Percentiles rank a stretch among this genome's conserved stretches.
phyloP scores from a whole-genome alignment of 2,888 invertebrate genomes.

The Schizotus pectinicornis region DNA sequence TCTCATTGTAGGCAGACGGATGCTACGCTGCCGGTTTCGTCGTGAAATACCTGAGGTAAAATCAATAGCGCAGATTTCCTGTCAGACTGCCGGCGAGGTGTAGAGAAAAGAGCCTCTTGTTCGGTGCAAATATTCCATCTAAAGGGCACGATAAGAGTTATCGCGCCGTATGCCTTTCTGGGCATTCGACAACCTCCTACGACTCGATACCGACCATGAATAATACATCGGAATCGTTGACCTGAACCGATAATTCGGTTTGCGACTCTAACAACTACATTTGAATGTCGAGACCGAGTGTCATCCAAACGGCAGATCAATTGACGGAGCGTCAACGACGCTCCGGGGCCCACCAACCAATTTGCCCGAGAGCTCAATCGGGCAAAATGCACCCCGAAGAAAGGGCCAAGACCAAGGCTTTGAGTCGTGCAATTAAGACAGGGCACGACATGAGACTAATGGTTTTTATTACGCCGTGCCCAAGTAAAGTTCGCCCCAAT shows the following conservation, averaged over 20 bases:
- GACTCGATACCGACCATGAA: conserved; percentile 6
- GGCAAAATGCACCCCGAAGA: no score
- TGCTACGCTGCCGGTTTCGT: conserved; percentile 22
- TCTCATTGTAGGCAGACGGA: conserved; percentile 22
- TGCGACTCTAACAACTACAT: background rate
- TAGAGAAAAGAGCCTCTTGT: conserved; percentile 14
- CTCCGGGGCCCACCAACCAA: background rate
- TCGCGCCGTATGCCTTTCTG: background rate
- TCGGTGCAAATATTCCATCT: conserved; percentile 14
- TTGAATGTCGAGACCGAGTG: background rate
- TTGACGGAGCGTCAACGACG: background rate
- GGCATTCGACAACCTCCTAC: conserved; percentile 1
- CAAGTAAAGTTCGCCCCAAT: no score
- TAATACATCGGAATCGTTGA: conserved; percentile 12
- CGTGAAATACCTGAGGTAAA: conserved; percentile 28
- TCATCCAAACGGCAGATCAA: no score
- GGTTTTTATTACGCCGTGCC: no score
- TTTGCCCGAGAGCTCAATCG: background rate
- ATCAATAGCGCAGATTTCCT: conserved; percentile 29
- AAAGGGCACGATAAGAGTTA: conserved; percentile 6
- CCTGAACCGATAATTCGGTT: conserved; percentile 16
- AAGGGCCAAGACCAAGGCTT: no score
- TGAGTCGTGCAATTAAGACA: no score
- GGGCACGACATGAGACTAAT: no score
- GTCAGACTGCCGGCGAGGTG: conserved; percentile 16